A percentile compares a stretch with the other conserved stretches of the same genome.
These are phyloP conservation scores for Parotia lawesii DNA, from an alignment of 2,113 vertebrate genomes.

Conservation along the genomic window DNA sequence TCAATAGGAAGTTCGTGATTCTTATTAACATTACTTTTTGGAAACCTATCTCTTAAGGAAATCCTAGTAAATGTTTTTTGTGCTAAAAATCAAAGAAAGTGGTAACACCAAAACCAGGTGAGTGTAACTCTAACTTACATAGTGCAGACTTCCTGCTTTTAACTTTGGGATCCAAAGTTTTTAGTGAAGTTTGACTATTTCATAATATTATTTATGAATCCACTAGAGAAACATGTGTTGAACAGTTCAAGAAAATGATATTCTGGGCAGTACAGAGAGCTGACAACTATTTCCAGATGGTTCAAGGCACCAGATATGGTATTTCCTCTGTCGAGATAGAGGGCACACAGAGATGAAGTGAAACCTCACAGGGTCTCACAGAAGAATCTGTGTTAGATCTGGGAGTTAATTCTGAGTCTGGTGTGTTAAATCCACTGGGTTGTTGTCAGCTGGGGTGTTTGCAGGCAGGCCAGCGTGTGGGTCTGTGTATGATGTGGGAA, in stretches of 20 bases:
- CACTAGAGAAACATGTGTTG: background rate
- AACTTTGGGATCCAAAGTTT: background rate
- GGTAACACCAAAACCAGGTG: background rate
- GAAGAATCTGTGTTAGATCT: background rate
- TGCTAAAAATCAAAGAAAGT: background rate
- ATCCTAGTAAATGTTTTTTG: background rate
- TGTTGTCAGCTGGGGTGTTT: background rate
- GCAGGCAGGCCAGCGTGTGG: fast-evolving
- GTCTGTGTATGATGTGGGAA: background rate
- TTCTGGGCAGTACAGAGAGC: background rate
- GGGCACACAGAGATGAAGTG: background rate
- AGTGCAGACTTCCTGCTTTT: background rate
- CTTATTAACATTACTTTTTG: background rate
- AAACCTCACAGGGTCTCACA: background rate
- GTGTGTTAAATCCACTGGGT: background rate
- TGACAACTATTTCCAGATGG: background rate
- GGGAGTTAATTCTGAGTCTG: background rate
- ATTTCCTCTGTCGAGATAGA: background rate
- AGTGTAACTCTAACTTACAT: background rate
- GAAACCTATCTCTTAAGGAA: background rate
- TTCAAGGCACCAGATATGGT: background rate
- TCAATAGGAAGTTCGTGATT: background rate
- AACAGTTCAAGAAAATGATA: background rate
- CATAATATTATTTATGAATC: background rate
- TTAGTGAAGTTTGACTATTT: background rate